A percentile compares a stretch with the other conserved stretches of the same genome.
Conservation (phyloP, 2,888 invertebrate species). For the Dysmachus trigonus region DNA sequence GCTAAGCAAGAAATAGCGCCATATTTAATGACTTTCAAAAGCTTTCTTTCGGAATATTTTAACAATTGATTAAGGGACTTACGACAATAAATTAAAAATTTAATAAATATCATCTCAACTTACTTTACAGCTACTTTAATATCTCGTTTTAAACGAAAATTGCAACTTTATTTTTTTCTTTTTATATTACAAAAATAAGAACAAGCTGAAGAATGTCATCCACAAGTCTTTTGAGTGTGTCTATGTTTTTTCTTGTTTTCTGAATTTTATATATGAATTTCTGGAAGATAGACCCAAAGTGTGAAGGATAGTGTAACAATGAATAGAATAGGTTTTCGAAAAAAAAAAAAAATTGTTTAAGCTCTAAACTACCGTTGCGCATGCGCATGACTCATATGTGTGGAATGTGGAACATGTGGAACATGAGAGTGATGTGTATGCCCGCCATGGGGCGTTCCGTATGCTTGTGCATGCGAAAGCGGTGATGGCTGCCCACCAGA, state of each 20-base stretch:
- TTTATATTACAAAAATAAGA: conserved; percentile 19
- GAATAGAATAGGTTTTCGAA: neutral
- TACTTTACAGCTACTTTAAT: conserved; percentile 28
- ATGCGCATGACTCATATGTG: conserved; percentile 76
- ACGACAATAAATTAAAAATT: neutral
- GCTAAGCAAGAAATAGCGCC: neutral
- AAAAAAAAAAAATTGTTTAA: neutral
- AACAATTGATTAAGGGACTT: neutral
- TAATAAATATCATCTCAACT: conserved; percentile 30
- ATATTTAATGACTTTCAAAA: conserved; percentile 29
- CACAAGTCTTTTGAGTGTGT: conserved; percentile 26
- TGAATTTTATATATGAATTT: neutral
- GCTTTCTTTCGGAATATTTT: neutral
- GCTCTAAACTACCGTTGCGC: conserved; percentile 78
- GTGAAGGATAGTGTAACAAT: neutral
- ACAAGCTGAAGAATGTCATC: conserved; percentile 25
- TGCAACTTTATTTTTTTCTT: neutral
- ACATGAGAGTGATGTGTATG: conserved; percentile 73
- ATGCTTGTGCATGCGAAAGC: conserved; percentile 66
- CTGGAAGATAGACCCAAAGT: neutral
- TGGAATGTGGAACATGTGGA: conserved; percentile 72
- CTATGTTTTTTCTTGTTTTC: neutral
- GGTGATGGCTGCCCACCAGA: conserved; percentile 74
- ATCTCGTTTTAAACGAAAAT: conserved; percentile 21
- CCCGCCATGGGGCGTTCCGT: conserved; percentile 60